phyloP scores from a whole-genome alignment of 2,113 vertebrate genomes.

The Alethe diademata region DNA sequence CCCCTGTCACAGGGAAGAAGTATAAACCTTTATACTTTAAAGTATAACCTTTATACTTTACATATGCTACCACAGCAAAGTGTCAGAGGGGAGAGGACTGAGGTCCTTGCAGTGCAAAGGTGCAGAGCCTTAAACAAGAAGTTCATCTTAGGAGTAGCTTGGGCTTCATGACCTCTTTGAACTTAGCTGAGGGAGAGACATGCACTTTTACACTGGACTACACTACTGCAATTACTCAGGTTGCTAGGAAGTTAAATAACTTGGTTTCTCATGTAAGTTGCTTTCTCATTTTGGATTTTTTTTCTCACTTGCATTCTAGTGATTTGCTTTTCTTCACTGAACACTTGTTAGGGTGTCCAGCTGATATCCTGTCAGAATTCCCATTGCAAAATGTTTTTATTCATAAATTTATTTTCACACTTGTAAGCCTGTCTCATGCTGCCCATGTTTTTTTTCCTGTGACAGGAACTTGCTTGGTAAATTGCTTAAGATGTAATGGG shows the following conservation, averaged over 20 bases:
- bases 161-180: background rate
- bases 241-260: constrained; percentile 7
- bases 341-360: background rate
- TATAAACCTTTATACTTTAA: background rate
- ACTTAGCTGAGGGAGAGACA: background rate
- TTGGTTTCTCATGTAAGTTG: background rate
- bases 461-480: constrained; percentile 64
- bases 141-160: background rate
- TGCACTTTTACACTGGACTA: background rate
- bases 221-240: background rate
- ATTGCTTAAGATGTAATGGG: constrained; percentile 71
- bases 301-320: background rate
- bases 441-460: background rate
- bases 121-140: background rate
- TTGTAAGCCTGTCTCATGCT: background rate
- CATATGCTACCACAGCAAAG: background rate
- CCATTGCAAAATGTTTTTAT: constrained; percentile 3
- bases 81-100: background rate
- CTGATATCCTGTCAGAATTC: background rate
- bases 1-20: background rate
- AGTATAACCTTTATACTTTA: background rate
- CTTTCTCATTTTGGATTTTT: background rate
- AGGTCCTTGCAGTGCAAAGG: background rate
- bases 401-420: constrained; percentile 3
- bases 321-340: background rate